These are phyloP conservation scores for Bettongia penicillata DNA, from an alignment of 2,113 vertebrate species.

Conservation along the genomic window DNA sequence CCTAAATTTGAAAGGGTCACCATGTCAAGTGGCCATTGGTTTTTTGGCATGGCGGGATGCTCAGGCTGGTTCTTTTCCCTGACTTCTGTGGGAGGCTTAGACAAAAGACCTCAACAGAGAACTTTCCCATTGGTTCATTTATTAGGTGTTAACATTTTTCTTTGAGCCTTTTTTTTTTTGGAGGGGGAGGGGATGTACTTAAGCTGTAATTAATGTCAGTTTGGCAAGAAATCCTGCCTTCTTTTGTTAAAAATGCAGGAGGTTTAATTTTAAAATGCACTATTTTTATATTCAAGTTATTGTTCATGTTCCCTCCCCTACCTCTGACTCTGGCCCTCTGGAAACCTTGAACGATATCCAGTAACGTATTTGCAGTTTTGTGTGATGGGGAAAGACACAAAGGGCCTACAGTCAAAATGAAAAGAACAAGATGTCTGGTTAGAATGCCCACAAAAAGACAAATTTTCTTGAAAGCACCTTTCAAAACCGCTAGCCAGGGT, in stretches of 20 bases:
- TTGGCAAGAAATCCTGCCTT: neutral
- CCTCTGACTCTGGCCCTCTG: neutral
- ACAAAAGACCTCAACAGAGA: neutral
- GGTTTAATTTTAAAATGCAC: conserved; percentile 22
- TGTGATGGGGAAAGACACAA: neutral
- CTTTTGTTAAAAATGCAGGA: neutral
- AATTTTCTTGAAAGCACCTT: neutral
- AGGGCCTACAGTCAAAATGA: neutral
- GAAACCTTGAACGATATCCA: neutral
- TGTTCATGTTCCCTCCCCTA: neutral
- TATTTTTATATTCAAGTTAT: conserved; percentile 15
- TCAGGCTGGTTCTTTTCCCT: neutral
- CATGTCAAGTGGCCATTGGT: neutral
- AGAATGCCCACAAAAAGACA: neutral
- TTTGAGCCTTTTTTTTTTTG: neutral
- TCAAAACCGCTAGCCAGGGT: neutral
- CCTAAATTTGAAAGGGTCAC: neutral
- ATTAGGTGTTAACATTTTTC: neutral
- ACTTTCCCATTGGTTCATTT: neutral
- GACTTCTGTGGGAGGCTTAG: neutral
- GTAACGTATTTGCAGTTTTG: neutral
- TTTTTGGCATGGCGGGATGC: neutral
- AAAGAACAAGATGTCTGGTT: neutral
- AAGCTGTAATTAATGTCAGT: neutral
- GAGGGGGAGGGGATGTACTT: neutral